Evolutionary conservation across 1,140 invertebrate species (phyloP), one percentile per base, ranked within the genome.

Genomic region (Lordiphosa clarofinis): DNA sequence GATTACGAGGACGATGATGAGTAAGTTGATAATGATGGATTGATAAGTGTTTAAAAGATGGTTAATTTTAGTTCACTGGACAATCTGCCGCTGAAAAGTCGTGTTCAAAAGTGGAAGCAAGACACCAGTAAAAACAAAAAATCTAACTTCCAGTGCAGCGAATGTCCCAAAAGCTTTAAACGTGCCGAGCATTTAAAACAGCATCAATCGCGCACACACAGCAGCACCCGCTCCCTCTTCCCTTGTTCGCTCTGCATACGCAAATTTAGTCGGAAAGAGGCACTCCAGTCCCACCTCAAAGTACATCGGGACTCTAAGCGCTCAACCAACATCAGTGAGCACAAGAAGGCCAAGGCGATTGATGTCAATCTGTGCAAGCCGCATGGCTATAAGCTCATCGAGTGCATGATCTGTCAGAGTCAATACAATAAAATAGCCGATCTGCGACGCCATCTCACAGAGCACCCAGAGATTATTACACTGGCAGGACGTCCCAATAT

Each of bases 341-440:
- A 68, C 21, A 84, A 84, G 24, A 79, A 79, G 46, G 79, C 79
- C 28, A 84, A 86, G 56, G 58, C 63, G 9, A 67, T 84, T 19
- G 78, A 84, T 59, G 5, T 78, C 3, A 84, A 84, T 42, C 56
- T 84, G 4, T 84, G 78, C 47, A 84, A 84, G 5, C 78, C 78
- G 6, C 78, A 84, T 28, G 78, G 78, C 4, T 84, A 79, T 33
- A 84, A 84, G 46, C 73, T 86, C 0, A 84, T 84, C 12, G 69
- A 84, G 53, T 84, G 78, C 49, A 84, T 84, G 78, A 84, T 84
- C 24, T 84, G 78, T 35, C 78, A 86, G 12, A 78, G 55, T 11
- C 74, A 84, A 37, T 84, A 86, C 43, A 67, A 84, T 40, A 84
- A 86, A 40, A 84, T 84, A 13, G 50, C 57, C 5, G 60, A 86